A percentile compares a stretch with the other conserved stretches of the same genome.
These are phyloP conservation scores for Temnothorax unifasciatus DNA, from an alignment of 2,888 invertebrate species.

Conservation along the genomic window DNA sequence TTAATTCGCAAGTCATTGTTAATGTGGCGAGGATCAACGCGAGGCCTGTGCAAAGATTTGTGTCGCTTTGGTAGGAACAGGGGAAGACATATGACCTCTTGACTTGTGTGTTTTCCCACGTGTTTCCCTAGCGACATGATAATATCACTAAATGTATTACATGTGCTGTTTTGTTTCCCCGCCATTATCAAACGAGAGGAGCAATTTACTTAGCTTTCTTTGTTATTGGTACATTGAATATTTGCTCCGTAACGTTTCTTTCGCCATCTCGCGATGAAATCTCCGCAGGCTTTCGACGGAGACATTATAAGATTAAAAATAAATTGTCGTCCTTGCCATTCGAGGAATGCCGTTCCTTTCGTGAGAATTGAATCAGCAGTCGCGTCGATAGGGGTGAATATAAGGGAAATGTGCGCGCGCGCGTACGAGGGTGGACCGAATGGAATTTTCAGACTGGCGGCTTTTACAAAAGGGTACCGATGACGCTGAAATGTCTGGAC, in stretches of 20 bases:
- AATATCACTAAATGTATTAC: not conserved
- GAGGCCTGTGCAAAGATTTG: constrained; percentile 63
- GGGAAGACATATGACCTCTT: not conserved
- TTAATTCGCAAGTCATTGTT: constrained; percentile 77
- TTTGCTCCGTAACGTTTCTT: constrained; percentile 20
- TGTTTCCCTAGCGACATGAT: not conserved
- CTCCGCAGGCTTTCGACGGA: constrained; percentile 22
- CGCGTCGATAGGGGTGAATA: constrained; percentile 41
- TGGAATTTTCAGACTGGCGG: constrained; percentile 54
- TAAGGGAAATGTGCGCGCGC: constrained; percentile 5
- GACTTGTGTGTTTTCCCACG: constrained; percentile 9
- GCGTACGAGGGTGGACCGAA: constrained; percentile 41
- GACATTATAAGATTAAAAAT: constrained; percentile 58
- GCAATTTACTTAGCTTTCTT: not conserved
- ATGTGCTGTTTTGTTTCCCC: not conserved
- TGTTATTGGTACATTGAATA: not conserved
- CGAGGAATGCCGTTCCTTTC: constrained; percentile 44
- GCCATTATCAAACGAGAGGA: not conserved
- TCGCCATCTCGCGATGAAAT: constrained; percentile 9
- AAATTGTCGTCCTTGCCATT: constrained; percentile 56
- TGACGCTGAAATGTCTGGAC: constrained; percentile 67
- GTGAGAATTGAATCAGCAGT: constrained; percentile 65
- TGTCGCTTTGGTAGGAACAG: not conserved
- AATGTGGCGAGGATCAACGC: constrained; percentile 57
- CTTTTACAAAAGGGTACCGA: constrained; percentile 62